phyloP scores from a whole-genome alignment of 2,797 vertebrate genomes.

The Gymnodraco acuticeps region DNA sequence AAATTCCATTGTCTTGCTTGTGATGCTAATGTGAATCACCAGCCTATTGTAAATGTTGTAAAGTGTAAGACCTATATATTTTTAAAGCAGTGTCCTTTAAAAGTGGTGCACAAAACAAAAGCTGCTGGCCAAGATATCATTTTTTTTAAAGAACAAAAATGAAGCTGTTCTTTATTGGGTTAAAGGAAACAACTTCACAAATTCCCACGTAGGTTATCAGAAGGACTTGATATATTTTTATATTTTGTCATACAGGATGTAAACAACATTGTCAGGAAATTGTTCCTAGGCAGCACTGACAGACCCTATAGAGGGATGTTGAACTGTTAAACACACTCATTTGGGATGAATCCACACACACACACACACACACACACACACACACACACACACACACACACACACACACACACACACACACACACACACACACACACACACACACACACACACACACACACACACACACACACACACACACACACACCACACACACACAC shows the following conservation, averaged over 20 bases:
- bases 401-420: conserved; percentile 13
- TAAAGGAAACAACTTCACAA: background rate
- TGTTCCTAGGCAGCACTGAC: conserved; percentile 48
- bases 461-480: conserved; percentile 6
- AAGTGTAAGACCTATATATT: background rate
- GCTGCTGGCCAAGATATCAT: background rate
- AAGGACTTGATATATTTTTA: conserved; percentile 43
- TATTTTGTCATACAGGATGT: conserved; percentile 68
- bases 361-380: conserved; percentile 11
- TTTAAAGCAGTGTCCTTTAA: background rate
- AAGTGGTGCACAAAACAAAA: background rate
- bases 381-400: background rate
- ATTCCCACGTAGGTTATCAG: conserved; percentile 48
- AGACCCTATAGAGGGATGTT: conserved; percentile 19
- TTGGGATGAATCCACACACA: too few species aligned
- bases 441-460: conserved; percentile 3
- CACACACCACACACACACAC: conserved; percentile 2
- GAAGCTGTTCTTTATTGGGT: background rate
- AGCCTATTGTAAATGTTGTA: background rate
- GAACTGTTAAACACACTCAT: background rate
- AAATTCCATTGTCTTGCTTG: background rate
- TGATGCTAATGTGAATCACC: background rate
- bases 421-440: background rate
- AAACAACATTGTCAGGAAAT: conserved; percentile 68
- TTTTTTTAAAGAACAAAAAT: background rate